Evolutionary conservation across 2,797 vertebrate species (phyloP), one percentile per base, ranked within the genome.

Genomic region (Sebastes trivittatus): DNA sequence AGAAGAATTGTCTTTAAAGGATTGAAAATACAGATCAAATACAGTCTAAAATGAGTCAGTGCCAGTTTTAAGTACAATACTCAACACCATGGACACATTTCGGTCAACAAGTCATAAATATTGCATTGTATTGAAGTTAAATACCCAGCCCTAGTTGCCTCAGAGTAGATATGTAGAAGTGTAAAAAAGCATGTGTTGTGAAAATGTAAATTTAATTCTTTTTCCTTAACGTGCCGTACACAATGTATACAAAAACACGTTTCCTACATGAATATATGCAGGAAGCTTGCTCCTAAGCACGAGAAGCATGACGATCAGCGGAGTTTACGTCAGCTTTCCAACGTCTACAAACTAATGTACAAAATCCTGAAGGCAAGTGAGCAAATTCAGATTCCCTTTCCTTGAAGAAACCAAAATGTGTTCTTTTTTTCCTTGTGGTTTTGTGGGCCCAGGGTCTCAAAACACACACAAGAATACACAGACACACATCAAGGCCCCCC

Each of bases 311-410:
- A 46, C 0, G 42, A 60, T 76, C 9, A 65, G 42, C 42, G 54
- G n/a, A 67, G 69, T 70, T 46, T 46, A 46, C 3, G 7, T 46
- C 54, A 62, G 55, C 66, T 63, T 63, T 81, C 58, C 67, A 77
- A 81, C 60, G 63, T 85, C 76, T n/a, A 52, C 67, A 79, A 68
- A 32, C 38, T 42, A 16, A 42, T 42, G 16, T 42, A 77, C 25
- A 78, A 30, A 60, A 20, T 54, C 55, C 81, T 67, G 56, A 81
- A 75, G 72, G 83, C 72, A 83, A 75, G 83, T 68, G 58, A 77
- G 72, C 54, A 70, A 8, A 79, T 88, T 78, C 72, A 77, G 72
- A 82, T 81, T 83, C 54, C 6, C 36, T 83, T 85, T 72, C 72
- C 71, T 72, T 63, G 69, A 61, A 61, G 68, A 80, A 52, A 52